Evolutionary conservation across 2,113 vertebrate genomes (phyloP), one percentile per base, ranked within the genome.

Genomic region (Limnothrissa miodon): DNA sequence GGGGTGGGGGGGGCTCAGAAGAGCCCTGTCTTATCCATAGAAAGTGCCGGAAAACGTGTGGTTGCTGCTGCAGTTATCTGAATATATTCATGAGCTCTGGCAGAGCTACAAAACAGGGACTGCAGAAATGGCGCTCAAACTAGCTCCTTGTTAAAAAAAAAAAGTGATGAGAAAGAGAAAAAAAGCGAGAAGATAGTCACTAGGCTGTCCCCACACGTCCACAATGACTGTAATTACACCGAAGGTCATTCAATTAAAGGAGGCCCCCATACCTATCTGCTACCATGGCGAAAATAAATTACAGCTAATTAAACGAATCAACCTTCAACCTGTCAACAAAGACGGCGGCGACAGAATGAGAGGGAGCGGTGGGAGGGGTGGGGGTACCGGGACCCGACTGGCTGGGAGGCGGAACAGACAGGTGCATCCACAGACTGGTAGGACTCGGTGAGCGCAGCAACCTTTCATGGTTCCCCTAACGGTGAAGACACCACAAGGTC

Each of bases 141-240:
- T 36, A 29, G 36, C 0, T 70, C 78, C 78, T 45, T 44, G 51
- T 66, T 39, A 19, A 17, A 48, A 39, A 42, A 15, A 66, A 42
- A 70, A 46, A 51, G 42, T 48, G 51, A 74, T 21, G 5, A 78
- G 39, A 66, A 78, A 39, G 36, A 33, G 39, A 46, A 53, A 81
- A 44, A 1, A 70, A 74, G 48, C 25, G 39, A 74, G 66, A 56
- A 45, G 36, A 11, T 44, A 78, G 48, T 70, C 79, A 86, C 78
- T 79, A 81, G 53, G 81, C 84, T 80, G 78, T 87, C 84, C 85
- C 79, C 81, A 80, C 42, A 74, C 0, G 70, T 79, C 85, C 85
- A 92, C 82, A 90, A 89, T 90, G 86, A 87, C 86, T 90, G 86
- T 90, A 93, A 93, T 93, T 92, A 93, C 85, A 53, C 84, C 83